Evolutionary conservation across 2,113 vertebrate genomes (phyloP), one percentile per base, ranked within the genome.

Genomic region (Columbina picui): DNA sequence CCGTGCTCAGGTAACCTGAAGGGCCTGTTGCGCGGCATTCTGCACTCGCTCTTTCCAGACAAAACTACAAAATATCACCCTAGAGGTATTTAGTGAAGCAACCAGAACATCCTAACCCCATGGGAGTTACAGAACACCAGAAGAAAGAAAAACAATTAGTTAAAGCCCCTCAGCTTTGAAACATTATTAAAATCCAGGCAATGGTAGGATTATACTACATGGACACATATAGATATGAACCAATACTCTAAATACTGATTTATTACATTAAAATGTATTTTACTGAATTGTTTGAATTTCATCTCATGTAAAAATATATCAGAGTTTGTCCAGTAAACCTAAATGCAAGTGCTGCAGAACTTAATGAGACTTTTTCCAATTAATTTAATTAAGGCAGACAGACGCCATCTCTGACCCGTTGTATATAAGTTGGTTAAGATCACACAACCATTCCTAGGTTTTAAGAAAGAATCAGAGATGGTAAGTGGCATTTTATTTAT

Each of bases 21-120:
- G 70, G 90, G 93, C 87, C 85, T 91, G 90, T 89, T 95, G 30
- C 8, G 47, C 83, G 94, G 45, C 88, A 96, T 95, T 97, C 88
- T 97, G 76, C 89, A 96, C 88, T 95, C 29, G 12, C 59, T 95
- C 70, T 97, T 97, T 96, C 70, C 94, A 96, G 90, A 96, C 74
- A 96, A 95, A 97, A 96, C 67, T 90, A 90, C 76, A 71, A 97
- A 97, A 97, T 91, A 92, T 93, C 73, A 96, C 84, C 90, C 75
- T 87, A 83, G 69, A 96, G 91, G 61, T 94, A 96, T 93, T 94
- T 86, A 69, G 57, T 78, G 68, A 84, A 82, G 84, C 84, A 98
- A 83, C 21, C 45, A 92, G 89, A 87, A 86, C 70, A 94, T 91
- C 94, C 79, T 89, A 68, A 18, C 41, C 82, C 75, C 47, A 70